phyloP scores from a whole-genome alignment of 92 coral and sea anemone species.

The Epizoanthus rinbou region DNA sequence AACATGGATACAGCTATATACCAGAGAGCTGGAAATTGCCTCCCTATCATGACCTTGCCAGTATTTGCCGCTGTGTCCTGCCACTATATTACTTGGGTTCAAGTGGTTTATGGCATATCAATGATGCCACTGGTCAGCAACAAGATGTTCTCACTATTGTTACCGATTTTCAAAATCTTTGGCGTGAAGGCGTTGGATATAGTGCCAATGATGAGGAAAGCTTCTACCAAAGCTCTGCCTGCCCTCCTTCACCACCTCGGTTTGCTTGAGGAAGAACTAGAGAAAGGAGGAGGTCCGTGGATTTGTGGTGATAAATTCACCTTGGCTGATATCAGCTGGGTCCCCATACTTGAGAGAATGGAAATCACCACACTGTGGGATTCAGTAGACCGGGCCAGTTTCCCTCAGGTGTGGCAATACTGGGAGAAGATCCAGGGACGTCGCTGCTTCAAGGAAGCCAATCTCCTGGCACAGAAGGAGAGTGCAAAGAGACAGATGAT shows the following conservation, averaged over 20 bases:
- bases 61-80: neutral
- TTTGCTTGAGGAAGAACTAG: constrained; percentile 32
- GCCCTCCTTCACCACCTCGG: constrained; percentile 44
- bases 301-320: constrained; percentile 39
- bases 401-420: constrained; percentile 38
- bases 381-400: constrained; percentile 11
- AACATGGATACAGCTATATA: constrained; percentile 2
- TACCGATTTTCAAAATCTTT: neutral
- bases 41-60: neutral
- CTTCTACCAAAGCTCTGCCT: constrained; percentile 38
- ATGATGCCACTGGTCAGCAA: constrained; percentile 27
- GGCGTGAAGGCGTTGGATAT: constrained; percentile 28
- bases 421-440: constrained; percentile 36
- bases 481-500: neutral
- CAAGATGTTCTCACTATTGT: neutral
- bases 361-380: constrained; percentile 33
- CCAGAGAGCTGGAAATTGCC: constrained; percentile 29
- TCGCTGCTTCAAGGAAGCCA: constrained; percentile 33
- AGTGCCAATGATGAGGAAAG: constrained; percentile 9
- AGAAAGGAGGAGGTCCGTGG: constrained; percentile 36
- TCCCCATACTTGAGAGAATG: constrained; percentile 34
- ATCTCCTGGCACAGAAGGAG: constrained; percentile 16
- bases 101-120: neutral
- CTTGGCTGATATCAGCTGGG: constrained; percentile 41
- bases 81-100: neutral